These are phyloP conservation scores for Ferdinandea cuprea DNA, from an alignment of 2,888 invertebrate genomes.

Conservation along the genomic window DNA sequence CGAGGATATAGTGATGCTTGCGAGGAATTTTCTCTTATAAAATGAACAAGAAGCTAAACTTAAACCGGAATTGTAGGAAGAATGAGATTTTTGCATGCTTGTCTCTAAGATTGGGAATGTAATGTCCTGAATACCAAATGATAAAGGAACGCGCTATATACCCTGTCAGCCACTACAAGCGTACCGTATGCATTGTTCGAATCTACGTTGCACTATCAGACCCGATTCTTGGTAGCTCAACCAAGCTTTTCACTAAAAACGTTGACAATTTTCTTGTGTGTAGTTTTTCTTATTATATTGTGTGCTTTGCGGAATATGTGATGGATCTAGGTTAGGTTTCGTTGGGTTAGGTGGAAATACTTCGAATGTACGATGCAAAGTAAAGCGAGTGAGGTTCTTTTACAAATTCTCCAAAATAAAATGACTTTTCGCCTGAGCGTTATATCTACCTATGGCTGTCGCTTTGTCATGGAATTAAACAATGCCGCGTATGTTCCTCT, in stretches of 20 bases:
- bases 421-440: constrained; percentile 21
- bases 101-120: constrained; percentile 72
- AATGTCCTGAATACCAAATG: constrained; percentile 74
- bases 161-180: neutral
- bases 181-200: too few species aligned
- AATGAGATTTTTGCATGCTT: constrained; percentile 74
- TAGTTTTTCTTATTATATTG: constrained; percentile 65
- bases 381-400: constrained; percentile 43
- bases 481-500: constrained; percentile 35
- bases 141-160: constrained; percentile 38
- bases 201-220: too few species aligned
- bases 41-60: constrained; percentile 52
- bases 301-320: constrained; percentile 52
- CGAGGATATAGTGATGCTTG: constrained; percentile 62
- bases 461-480: constrained; percentile 40
- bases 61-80: constrained; percentile 60
- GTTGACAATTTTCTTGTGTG: constrained; percentile 71
- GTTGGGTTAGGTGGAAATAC: constrained; percentile 63
- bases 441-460: neutral
- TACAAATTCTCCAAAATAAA: constrained; percentile 56
- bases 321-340: constrained; percentile 65
- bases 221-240: constrained; percentile 31
- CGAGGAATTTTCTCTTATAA: constrained; percentile 51
- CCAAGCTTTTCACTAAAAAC: constrained; percentile 63
- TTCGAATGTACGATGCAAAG: constrained; percentile 46